A percentile compares a stretch with the other conserved stretches of the same genome.
Evolutionary conservation across 2,113 vertebrate species (phyloP).

Genomic region (Craseonycteris thonglongyai): DNA sequence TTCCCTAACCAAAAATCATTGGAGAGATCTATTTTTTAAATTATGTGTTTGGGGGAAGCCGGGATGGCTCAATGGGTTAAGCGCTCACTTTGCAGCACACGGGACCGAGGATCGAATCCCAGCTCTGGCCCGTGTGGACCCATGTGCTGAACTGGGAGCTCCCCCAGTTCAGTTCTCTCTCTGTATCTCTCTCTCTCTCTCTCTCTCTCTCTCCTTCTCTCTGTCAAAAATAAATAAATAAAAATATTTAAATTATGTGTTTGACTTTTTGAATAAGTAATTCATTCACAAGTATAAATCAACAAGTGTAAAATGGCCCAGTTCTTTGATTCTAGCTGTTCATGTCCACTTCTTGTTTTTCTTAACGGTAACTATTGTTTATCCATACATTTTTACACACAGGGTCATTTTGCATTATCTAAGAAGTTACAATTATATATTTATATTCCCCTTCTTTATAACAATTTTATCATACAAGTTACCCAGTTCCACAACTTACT

Average conservation of each 20-base stretch:
- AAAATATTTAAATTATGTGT: not conserved
- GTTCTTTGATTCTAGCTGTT: not conserved
- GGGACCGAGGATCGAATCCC: too few species aligned
- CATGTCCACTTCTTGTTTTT: not conserved
- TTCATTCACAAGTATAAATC: not conserved
- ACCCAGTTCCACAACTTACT: not conserved
- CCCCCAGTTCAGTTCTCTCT: too few species aligned
- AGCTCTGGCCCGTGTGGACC: too few species aligned
- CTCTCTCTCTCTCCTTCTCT: too few species aligned
- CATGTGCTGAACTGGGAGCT: too few species aligned
- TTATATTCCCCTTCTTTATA: not conserved
- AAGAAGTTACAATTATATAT: not conserved
- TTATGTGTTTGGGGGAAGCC: not conserved
- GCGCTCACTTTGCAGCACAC: too few species aligned
- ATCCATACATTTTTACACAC: not conserved
- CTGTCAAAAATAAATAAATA: too few species aligned
- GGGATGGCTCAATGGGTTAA: too few species aligned
- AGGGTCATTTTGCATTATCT: not conserved
- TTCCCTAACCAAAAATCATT: not conserved
- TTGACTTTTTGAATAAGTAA: not conserved
- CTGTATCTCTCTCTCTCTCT: too few species aligned
- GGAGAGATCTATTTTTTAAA: not conserved
- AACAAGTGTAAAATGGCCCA: not conserved
- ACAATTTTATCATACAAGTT: not conserved
- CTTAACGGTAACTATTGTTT: not conserved